Evolutionary conservation across 2,113 vertebrate species (phyloP).

Genomic region (Petrocephalus microphthalmus): DNA sequence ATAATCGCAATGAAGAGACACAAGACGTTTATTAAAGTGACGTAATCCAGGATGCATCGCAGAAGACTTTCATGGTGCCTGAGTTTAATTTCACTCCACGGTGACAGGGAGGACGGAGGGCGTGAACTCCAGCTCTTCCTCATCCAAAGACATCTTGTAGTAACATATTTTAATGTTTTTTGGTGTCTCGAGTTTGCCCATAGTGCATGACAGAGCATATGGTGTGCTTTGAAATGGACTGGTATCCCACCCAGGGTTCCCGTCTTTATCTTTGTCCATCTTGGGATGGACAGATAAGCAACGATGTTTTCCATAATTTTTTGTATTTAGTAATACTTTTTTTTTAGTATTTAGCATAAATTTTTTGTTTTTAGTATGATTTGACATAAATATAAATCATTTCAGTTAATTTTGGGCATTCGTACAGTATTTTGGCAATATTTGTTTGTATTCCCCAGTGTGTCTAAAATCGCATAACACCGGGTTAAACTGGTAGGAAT

Average conservation of each 20-base stretch:
- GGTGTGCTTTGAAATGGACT: not conserved
- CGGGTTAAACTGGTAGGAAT: not conserved
- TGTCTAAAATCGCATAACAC: not conserved
- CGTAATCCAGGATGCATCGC: not conserved
- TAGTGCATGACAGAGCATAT: not conserved
- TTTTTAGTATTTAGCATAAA: too few species aligned
- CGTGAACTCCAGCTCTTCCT: not conserved
- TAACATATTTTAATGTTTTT: not conserved
- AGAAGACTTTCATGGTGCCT: not conserved
- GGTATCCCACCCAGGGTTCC: not conserved
- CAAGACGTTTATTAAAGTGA: conserved; percentile 1
- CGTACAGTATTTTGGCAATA: not conserved
- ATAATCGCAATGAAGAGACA: not conserved
- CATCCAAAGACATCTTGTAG: not conserved
- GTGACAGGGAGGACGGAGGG: not conserved
- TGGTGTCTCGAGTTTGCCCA: not conserved
- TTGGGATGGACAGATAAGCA: not conserved
- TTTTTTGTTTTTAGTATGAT: too few species aligned
- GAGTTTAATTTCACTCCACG: not conserved
- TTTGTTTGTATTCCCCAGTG: not conserved
- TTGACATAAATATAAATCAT: not conserved
- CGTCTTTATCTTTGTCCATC: not conserved
- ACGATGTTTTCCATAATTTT: too few species aligned
- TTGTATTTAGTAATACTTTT: too few species aligned
- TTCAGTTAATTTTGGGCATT: not conserved